Base-by-base conservation (phyloP, 2,888 invertebrate genomes). In the Rutpela maculata region DNA sequence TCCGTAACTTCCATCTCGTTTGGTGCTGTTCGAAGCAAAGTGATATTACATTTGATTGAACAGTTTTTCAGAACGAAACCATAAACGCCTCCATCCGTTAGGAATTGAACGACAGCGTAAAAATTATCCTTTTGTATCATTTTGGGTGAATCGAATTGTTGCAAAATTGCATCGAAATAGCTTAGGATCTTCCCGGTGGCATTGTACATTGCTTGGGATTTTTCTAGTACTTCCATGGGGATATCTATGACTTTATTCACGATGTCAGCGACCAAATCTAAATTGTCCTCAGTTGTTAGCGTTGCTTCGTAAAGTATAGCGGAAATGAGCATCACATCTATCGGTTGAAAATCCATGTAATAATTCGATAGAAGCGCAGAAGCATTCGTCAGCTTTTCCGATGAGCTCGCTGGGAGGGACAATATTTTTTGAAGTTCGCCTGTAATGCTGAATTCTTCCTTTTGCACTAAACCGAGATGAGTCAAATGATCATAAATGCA, bases 171-270 rank as follows among this genome's bases (percentile, higher is more conserved):
- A 12, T 55, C 67, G 50, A 74, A 74, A 15, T 74, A 70, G 17
- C n/a, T 43, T 12, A 77, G 17, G 15, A 77, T 57, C 19, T 63
- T 59, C 11, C 71, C 70, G 7, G 76, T 70, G 12, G 60, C 67
- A 22, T 74, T 76, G 5, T 63, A 70, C 55, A 38, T 35, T n/a
- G 26, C 11, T 62, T 68, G 19, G 3, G 75, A 70, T 12, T 71
- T 35, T 19, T 38, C n/a, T 19, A 78, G 22, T 18, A 76, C 18
- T 10, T 59, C 59, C 38, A 11, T 9, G 6, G 76, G 70, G 3
- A 78, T 69, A 83, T 93, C 92, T 87, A 92, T 89, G 15, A 90
- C 89, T 87, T 89, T 90, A 5, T 91, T 91, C 59, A 91, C 38
- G 11, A 78, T 71, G 57, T 70, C 67, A 57, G 75, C 68, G 22